Base-by-base conservation (phyloP, 2,888 invertebrate genomes). In the Heliconius ismenius region DNA sequence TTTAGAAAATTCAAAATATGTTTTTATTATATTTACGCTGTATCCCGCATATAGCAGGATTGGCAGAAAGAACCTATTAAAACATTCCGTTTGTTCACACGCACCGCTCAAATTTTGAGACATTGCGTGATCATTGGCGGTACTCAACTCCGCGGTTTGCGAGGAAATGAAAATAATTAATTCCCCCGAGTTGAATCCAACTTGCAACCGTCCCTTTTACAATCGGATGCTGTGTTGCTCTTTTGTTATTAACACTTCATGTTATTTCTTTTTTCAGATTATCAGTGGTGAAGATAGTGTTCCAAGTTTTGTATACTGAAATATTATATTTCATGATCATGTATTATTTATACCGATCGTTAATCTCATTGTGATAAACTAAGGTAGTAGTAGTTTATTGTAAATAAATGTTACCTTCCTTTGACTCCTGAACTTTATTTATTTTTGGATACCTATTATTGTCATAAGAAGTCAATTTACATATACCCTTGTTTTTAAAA, bases 341-440 rank as follows among this genome's bases (percentile, higher is more conserved):
- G 78, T 72, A 70, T 62, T 78, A 76, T 80, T 79, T 82, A 80
- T 83, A 82, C 75, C 76, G 73, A 78, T 79, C 74, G 79, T 81
- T 83, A 83, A 87, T 89, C 87, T 88, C 86, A 86, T 87, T 90
- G 90, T 90, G 90, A 90, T 90, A 88, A 85, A 77, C 76, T 81
- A 77, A 81, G 80, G 78, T 82, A 83, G 81, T 80, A 60, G 82
- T 84, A 79, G 83, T 83, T 83, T 82, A 84, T 79, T 90, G 89
- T 88, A 88, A 87, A 90, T 89, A 87, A 88, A 86, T 84, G 85
- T 88, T 87, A 87, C 84, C 83, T 81, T 80, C 78, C 79, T 78
- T 81, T 79, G 76, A 73, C 76, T 78, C 74, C 73, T 77, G 76
- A 76, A 49, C 67, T 81, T 81, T 82, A 81, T 82, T 83, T 83